Conservation (phyloP, 2,888 invertebrate genomes). For the Helleia helle region DNA sequence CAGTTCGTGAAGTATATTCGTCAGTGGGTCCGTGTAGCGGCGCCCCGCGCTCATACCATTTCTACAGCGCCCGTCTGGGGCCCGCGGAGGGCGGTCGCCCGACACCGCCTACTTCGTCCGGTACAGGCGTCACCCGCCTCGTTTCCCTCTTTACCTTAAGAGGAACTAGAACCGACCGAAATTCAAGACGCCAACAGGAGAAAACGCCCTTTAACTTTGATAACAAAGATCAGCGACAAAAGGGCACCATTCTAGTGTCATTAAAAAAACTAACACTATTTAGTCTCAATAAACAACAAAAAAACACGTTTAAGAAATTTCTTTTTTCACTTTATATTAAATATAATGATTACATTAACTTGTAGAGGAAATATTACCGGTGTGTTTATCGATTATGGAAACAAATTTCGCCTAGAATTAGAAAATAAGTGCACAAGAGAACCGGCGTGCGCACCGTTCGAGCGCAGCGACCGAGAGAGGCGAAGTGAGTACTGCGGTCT, state of each 20-base stretch:
- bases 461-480: conserved; percentile 31
- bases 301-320: conserved; percentile 4
- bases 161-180: conserved; percentile 39
- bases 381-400: too few relatives aligned
- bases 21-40: conserved; percentile 59
- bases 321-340: too few relatives aligned
- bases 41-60: conserved; percentile 63
- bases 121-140: conserved; percentile 68
- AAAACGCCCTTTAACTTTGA: conserved; percentile 38
- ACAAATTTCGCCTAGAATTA: too few relatives aligned
- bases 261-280: not conserved
- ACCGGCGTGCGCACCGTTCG: conserved; percentile 30
- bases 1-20: conserved; percentile 67
- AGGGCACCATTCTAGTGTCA: not conserved
- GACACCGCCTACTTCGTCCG: conserved; percentile 72
- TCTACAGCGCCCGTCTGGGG: conserved; percentile 59
- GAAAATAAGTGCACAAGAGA: too few relatives aligned
- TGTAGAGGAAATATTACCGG: too few relatives aligned
- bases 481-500: conserved; percentile 26
- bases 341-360: too few relatives aligned
- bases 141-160: conserved; percentile 54
- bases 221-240: conserved; percentile 3
- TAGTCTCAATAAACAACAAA: conserved; percentile 1
- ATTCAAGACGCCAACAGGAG: conserved; percentile 34
- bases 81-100: conserved; percentile 68